These are phyloP conservation scores for Chromobotia macracanthus DNA, from an alignment of 2,797 vertebrate genomes.

Conservation along the genomic window DNA sequence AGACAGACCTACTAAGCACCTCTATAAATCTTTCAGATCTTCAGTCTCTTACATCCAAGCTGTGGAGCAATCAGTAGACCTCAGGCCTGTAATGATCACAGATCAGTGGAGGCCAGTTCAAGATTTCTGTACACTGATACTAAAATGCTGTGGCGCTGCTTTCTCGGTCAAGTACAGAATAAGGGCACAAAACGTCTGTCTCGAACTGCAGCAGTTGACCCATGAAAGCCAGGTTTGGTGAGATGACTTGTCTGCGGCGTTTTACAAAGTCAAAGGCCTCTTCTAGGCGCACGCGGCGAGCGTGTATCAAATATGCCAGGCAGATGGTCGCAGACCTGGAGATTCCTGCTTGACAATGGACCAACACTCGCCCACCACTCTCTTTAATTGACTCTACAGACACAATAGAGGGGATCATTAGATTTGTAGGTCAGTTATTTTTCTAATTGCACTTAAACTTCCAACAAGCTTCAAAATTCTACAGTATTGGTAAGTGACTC, in stretches of 20 bases:
- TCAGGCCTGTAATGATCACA: not conserved
- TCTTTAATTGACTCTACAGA: constrained; percentile 83
- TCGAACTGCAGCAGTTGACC: constrained; percentile 88
- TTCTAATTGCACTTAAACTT: not conserved
- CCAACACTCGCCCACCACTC: constrained; percentile 82
- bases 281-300: constrained; percentile 79
- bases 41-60: not conserved
- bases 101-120: not conserved
- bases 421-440: not conserved
- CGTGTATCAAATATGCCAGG: constrained; percentile 87
- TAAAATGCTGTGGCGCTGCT: constrained; percentile 38
- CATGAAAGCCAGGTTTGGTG: constrained; percentile 88
- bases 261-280: constrained; percentile 89
- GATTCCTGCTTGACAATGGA: constrained; percentile 90
- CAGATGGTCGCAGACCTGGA: constrained; percentile 90
- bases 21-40: not conserved
- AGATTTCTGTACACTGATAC: not conserved
- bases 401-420: not conserved
- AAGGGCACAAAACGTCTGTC: constrained; percentile 83
- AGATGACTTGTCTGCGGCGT: constrained; percentile 83
- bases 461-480: not conserved
- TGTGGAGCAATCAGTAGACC: not conserved
- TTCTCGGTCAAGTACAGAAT: constrained; percentile 47
- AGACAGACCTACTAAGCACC: constrained; percentile 21
- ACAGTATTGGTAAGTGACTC: constrained; percentile 44